Evolutionary conservation across 2,888 invertebrate species (phyloP).

Genomic region (Andricus quercusramuli): DNA sequence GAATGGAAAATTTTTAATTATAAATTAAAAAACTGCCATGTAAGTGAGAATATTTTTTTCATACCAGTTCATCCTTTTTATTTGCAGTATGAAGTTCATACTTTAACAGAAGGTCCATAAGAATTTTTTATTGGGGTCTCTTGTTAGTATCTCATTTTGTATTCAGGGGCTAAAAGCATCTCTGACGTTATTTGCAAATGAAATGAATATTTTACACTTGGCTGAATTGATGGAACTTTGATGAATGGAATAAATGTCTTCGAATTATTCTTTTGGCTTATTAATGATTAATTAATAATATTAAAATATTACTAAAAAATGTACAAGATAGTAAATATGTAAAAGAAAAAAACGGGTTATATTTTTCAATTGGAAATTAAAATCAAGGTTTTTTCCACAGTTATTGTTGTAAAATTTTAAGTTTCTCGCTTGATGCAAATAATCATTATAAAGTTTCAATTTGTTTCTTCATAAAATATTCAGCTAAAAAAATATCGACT

Average conservation of each 20-base stretch:
- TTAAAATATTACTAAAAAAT: not conserved
- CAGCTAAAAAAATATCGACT: not conserved
- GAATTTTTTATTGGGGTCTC: slow-evolving; percentile 17
- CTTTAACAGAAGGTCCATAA: slow-evolving; percentile 24
- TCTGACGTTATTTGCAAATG: slow-evolving; percentile 38
- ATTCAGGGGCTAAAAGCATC: slow-evolving; percentile 29
- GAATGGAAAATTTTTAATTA: no score
- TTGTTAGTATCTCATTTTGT: slow-evolving; percentile 25
- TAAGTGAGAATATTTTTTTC: not conserved
- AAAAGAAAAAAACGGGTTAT: not conserved
- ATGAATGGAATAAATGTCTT: slow-evolving; percentile 7
- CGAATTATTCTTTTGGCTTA: not conserved
- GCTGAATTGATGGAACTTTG: not conserved
- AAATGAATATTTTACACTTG: slow-evolving; percentile 35
- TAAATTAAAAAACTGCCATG: not conserved
- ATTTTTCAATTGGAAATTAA: no score
- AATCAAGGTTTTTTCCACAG: no score
- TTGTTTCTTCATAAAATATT: not conserved
- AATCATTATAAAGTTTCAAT: no score
- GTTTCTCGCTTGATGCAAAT: no score
- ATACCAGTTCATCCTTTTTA: not conserved
- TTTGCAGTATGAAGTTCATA: slow-evolving; percentile 2
- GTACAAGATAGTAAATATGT: not conserved
- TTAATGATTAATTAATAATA: not conserved
- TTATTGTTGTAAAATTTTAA: no score